Evolutionary conservation across 2,113 vertebrate genomes (phyloP), one percentile per base, ranked within the genome.

Genomic region (Solenodon paradoxus): DNA sequence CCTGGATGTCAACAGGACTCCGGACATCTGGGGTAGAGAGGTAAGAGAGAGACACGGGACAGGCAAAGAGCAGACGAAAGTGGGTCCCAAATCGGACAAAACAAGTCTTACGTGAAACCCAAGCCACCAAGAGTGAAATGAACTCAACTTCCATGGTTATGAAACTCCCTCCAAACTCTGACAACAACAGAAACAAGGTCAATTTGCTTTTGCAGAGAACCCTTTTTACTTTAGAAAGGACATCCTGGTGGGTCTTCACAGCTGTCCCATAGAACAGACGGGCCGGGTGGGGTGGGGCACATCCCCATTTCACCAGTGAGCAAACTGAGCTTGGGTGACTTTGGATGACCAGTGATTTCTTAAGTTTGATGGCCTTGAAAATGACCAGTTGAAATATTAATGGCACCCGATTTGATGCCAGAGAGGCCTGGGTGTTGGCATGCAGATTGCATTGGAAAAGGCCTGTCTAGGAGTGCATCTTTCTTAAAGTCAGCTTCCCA

Each of bases 381-480:
- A 66, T 5, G 45, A 69, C 35, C 38, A 9, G 17, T 12, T 92
- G 57, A 71, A 78, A 35, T 45, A 9, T 47, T 53, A 32, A 53
- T 7, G 15, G 19, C 20, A 28, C 2, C 16, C 24, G 55, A 10
- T 68, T 35, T 55, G 45, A 32, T 57, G 6, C 30, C 45, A 51
- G 45, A 87, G 35, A 16, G 11, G 8, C 51, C n/a, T 45, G 9
- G 22, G 40, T 53, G 88, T 80, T 49, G 5, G 7, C 11, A 26
- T 55, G 24, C 1, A 30, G 28, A 7, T 63, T 30, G n/a, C 10
- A 4, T 45, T 32, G 30, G 38, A 9, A 32, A 26, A 64, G 32
- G 13, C 20, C 22, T 42, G 7, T 6, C 4, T 20, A 0, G 0
- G 32, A 24, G 9, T 15, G 5, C 7, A 45, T 10, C 19, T 74